Evolutionary conservation across 2,113 vertebrate genomes (phyloP).

Genomic region (Suncus etruscus): DNA sequence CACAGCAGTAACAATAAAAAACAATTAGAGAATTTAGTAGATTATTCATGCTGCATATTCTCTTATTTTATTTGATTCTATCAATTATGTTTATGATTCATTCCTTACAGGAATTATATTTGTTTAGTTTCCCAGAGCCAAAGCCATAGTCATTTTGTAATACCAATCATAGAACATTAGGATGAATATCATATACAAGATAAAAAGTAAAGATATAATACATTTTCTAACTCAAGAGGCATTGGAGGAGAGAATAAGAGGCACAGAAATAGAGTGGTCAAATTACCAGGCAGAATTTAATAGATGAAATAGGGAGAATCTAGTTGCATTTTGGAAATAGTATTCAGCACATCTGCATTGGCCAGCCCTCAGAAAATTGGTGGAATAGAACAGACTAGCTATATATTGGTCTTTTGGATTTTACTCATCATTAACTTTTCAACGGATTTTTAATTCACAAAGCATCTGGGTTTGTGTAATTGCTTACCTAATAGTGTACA

Average conservation of each 20-base stretch:
- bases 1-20: too few species aligned
- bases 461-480: slow-evolving; percentile 70
- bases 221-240: background rate
- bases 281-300: background rate
- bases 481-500: slow-evolving; percentile 72
- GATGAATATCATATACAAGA: background rate
- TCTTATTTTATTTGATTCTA: background rate
- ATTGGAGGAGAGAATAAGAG: background rate
- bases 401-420: slow-evolving; percentile 63
- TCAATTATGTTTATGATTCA: background rate
- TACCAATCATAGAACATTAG: background rate
- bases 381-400: slow-evolving; percentile 54
- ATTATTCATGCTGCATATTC: background rate
- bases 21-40: background rate
- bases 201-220: background rate
- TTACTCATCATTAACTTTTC: slow-evolving; percentile 72
- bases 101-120: background rate
- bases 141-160: background rate
- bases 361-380: slow-evolving; percentile 16
- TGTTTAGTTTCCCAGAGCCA: background rate
- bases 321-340: slow-evolving; percentile 18
- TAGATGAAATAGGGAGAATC: background rate
- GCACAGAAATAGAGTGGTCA: background rate
- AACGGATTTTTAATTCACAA: slow-evolving; percentile 73
- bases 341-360: background rate